Percentiles rank a stretch among this genome's conserved stretches.
These are phyloP conservation scores for Drosophila monieri DNA, from an alignment of 2,888 invertebrate genomes.

Conservation along the genomic window DNA sequence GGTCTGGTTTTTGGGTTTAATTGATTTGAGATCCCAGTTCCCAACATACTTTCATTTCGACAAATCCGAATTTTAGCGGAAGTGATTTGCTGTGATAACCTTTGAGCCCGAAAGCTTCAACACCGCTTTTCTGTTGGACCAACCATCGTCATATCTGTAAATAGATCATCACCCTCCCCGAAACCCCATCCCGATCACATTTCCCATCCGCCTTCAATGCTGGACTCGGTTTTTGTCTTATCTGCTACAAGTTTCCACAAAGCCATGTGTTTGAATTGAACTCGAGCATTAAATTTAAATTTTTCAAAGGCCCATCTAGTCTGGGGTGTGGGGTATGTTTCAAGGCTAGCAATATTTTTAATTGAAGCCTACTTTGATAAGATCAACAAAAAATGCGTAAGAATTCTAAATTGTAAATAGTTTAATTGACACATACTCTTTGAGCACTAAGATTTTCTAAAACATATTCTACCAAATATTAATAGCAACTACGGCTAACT, in stretches of 20 bases:
- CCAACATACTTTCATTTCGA: conserved; percentile 1
- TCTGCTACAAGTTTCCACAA: conserved; percentile 47
- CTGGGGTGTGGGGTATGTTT: conserved; percentile 49
- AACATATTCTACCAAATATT: neutral
- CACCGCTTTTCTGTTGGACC: conserved; percentile 25
- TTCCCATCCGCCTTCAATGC: conserved; percentile 23
- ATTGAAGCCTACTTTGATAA: conserved; percentile 75
- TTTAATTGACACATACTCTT: conserved; percentile 5
- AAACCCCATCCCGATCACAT: conserved; percentile 1
- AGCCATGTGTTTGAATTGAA: conserved; percentile 39
- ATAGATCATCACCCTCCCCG: conserved; percentile 46
- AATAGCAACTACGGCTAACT: neutral
- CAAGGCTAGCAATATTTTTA: conserved; percentile 71
- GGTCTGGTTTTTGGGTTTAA: neutral
- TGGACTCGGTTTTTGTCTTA: conserved; percentile 46
- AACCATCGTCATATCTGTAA: conserved; percentile 69
- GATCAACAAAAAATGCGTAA: conserved; percentile 54
- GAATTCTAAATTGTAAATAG: neutral
- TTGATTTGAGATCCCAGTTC: conserved; percentile 1
- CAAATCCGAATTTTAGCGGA: conserved; percentile 28
- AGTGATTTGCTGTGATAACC: conserved; percentile 43
- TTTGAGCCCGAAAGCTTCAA: conserved; percentile 32
- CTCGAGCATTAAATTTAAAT: conserved; percentile 42
- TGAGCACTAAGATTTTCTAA: neutral
- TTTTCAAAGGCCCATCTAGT: conserved; percentile 47